phyloP scores from a whole-genome alignment of 2,113 vertebrate genomes.

The Neopipo cinnamomea region DNA sequence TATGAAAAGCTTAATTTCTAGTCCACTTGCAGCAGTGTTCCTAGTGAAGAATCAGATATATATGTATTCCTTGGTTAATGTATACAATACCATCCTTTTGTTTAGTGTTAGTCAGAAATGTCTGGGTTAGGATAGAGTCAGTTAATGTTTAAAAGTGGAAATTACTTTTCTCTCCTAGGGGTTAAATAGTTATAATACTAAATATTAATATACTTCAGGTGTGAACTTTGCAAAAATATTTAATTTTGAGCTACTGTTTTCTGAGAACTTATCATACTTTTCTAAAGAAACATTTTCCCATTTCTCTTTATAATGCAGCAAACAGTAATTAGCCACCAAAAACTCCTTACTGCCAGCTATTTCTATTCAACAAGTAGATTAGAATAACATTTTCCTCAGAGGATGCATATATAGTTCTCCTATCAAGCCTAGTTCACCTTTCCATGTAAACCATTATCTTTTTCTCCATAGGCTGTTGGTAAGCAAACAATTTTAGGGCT shows the following conservation, averaged over 20 bases:
- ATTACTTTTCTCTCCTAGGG: slow-evolving; percentile 1
- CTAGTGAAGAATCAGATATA: slow-evolving; percentile 25
- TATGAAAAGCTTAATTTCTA: slow-evolving; percentile 76
- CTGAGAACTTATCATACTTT: background rate
- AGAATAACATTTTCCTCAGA: slow-evolving; percentile 9
- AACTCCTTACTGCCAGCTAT: background rate
- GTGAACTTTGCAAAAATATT: background rate
- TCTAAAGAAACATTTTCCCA: background rate
- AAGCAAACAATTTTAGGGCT: slow-evolving; percentile 37
- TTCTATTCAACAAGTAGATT: background rate
- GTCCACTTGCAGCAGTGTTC: slow-evolving; percentile 56
- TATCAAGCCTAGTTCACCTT: background rate
- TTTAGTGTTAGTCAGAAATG: background rate
- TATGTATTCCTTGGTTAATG: slow-evolving; percentile 44
- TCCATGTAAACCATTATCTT: background rate
- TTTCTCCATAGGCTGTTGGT: background rate
- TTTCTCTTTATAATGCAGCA: background rate
- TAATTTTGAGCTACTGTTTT: slow-evolving; percentile 18
- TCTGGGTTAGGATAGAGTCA: background rate
- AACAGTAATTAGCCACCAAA: background rate
- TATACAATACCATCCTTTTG: slow-evolving; percentile 21
- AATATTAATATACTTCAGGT: background rate
- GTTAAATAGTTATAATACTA: slow-evolving; percentile 4
- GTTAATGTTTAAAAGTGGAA: background rate
- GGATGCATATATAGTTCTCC: background rate